Evolutionary conservation across 2,888 invertebrate genomes (phyloP).

Genomic region (Cheiracanthium punctorium): DNA sequence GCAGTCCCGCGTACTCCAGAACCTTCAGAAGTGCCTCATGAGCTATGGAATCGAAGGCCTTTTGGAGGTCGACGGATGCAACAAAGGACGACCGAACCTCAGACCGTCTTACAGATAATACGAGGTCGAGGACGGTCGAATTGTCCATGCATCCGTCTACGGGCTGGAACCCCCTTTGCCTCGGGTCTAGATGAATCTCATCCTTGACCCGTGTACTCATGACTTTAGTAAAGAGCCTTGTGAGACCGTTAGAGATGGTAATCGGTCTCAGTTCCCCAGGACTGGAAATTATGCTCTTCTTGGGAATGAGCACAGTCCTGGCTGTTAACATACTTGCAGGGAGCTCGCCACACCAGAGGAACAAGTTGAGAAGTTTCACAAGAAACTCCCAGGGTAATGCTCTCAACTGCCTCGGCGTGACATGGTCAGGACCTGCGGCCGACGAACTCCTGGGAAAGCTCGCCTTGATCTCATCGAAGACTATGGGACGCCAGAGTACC

Average conservation of each 20-base stretch:
- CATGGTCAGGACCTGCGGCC: neutral
- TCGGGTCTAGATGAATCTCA: neutral
- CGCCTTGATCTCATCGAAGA: too few relatives aligned
- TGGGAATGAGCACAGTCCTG: too few relatives aligned
- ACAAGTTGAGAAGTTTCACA: neutral
- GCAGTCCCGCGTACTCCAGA: too few relatives aligned
- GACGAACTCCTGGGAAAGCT: too few relatives aligned
- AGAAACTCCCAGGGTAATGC: neutral
- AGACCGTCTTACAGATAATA: neutral
- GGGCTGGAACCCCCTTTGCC: neutral
- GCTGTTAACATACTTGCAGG: neutral
- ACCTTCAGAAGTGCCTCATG: neutral
- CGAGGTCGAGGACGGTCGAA: neutral
- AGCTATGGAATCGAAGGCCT: neutral
- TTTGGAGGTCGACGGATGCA: neutral
- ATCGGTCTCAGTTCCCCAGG: too few relatives aligned
- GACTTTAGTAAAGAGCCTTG: too few relatives aligned
- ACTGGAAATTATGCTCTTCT: too few relatives aligned
- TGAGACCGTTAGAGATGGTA: too few relatives aligned
- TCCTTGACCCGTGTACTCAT: too few relatives aligned
- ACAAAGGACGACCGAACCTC: neutral
- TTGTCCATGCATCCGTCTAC: neutral
- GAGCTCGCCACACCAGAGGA: neutral
- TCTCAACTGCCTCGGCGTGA: neutral
- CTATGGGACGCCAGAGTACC: too few relatives aligned